Evolutionary conservation across 2,113 vertebrate genomes (phyloP).

Genomic region (Trematocara unimaculatum): DNA sequence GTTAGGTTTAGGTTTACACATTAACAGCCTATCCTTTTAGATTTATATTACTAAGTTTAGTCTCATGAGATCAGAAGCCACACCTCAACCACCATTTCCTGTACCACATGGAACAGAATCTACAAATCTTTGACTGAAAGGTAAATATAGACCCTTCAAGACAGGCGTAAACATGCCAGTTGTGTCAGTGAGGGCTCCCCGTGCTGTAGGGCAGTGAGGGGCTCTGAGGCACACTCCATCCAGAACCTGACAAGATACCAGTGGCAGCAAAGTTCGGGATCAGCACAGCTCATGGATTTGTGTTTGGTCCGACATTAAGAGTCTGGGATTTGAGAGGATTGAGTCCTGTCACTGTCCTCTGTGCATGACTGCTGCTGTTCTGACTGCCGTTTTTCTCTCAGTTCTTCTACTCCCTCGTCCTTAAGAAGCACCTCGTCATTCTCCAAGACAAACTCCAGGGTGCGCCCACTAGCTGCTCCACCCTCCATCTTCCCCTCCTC

Average conservation of each 20-base stretch:
- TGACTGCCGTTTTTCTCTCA: not conserved
- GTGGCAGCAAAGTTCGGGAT: not conserved
- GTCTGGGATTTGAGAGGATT: not conserved
- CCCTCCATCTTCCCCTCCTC: slow-evolving; percentile 57
- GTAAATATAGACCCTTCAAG: not conserved
- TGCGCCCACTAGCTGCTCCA: slow-evolving; percentile 11
- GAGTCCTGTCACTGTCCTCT: not conserved
- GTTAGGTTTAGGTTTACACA: not conserved
- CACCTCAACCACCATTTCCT: not conserved
- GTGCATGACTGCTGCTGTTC: not conserved
- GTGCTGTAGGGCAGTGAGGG: slow-evolving; percentile 30
- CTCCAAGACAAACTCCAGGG: slow-evolving; percentile 67
- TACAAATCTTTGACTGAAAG: not conserved
- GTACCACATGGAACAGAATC: not conserved
- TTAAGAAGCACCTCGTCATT: slow-evolving; percentile 32
- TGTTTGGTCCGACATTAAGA: not conserved
- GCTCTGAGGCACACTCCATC: slow-evolving; percentile 20
- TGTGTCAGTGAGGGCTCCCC: slow-evolving; percentile 1
- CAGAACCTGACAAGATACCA: not conserved
- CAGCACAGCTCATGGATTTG: slow-evolving; percentile 19
- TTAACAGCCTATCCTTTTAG: not conserved
- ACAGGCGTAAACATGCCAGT: slow-evolving; percentile 10
- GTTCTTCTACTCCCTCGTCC: slow-evolving; percentile 18
- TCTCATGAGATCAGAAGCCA: not conserved
- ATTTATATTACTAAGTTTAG: not conserved